These are phyloP conservation scores for Megalopta genalis DNA, from an alignment of 1,140 invertebrate species.

Conservation along the genomic window DNA sequence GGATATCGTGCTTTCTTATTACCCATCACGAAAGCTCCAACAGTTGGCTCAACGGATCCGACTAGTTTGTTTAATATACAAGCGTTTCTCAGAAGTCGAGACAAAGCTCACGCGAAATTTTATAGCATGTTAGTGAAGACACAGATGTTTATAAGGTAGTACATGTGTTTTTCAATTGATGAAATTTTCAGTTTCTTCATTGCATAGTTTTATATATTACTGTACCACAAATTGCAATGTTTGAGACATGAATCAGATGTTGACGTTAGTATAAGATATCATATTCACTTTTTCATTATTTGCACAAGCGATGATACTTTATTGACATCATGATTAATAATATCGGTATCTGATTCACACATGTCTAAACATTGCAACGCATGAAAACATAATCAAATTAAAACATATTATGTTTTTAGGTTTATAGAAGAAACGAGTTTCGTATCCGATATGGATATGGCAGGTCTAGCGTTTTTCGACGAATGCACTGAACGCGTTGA, in stretches of 20 bases:
- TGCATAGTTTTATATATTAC: no score
- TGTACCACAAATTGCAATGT: no score
- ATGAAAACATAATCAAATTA: no score
- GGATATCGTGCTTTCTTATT: constrained; percentile 94
- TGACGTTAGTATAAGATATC: no score
- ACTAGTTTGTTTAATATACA: constrained; percentile 96
- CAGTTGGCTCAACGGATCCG: constrained; percentile 95
- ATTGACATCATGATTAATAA: no score
- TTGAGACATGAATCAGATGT: no score
- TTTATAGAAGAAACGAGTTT: constrained; percentile 99
- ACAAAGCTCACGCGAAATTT: constrained; percentile 94
- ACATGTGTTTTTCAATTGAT: neutral
- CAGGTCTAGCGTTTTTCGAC: constrained; percentile 96
- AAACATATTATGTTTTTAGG: constrained; percentile 73
- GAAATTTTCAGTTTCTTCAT: no score
- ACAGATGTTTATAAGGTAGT: constrained; percentile 93
- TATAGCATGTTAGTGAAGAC: constrained; percentile 94
- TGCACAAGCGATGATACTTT: no score
- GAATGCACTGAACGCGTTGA: constrained; percentile 93
- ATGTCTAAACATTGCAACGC: no score
- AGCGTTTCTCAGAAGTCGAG: constrained; percentile 86
- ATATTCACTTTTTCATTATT: no score
- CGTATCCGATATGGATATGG: constrained; percentile 96
- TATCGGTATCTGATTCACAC: no score
- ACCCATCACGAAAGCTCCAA: constrained; percentile 97